Base-by-base conservation (phyloP, 2,113 vertebrate genomes). In the Protomyctophum bolini region DNA sequence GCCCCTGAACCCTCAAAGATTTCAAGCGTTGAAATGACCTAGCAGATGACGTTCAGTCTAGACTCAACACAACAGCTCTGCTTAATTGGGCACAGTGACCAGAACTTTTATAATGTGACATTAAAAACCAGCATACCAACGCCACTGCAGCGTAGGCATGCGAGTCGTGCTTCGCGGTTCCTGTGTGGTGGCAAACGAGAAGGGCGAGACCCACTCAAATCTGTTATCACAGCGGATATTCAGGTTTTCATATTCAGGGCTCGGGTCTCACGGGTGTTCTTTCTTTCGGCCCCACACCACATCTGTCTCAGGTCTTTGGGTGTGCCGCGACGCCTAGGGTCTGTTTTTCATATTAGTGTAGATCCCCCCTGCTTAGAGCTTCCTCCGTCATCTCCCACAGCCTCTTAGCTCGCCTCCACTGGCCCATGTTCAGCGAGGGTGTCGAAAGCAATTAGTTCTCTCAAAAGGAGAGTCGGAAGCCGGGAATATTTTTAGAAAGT, bases 301-400 rank as follows among this genome's bases (percentile, higher is more conserved):
- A 60, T 73, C 72, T 75, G 71, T 86, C 80, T 88, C 86, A 85
- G 55, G 75, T 87, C 73, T 88, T 81, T 61, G 72, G 75, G 85
- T 73, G 77, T 83, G 81, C 52, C 49, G 61, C 51, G 33, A 65
- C 64, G 55, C 45, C 71, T 47, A 57, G 57, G 71, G 73, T 81
- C 77, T 83, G 80, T 76, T 88, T 87, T 82, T 79, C 67, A 82
- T 76, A 69, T 77, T 79, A 73, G 11, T 69, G 58, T 59, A 28
- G 63, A 70, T 58, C 65, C 65, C 12, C 63, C 29, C 14, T 7
- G 61, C 50, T 74, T 57, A 78, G 66, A 66, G 33, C 29, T 75
- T 71, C 21, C 15, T 15, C n/a, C 12, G 54, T 47, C 45, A 52
- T 69, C 63, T 48, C n/a, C 4, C 56, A 48, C 12, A 60, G 14